phyloP scores from a whole-genome alignment of 1,140 invertebrate genomes.

The Neodiprion virginianus region DNA sequence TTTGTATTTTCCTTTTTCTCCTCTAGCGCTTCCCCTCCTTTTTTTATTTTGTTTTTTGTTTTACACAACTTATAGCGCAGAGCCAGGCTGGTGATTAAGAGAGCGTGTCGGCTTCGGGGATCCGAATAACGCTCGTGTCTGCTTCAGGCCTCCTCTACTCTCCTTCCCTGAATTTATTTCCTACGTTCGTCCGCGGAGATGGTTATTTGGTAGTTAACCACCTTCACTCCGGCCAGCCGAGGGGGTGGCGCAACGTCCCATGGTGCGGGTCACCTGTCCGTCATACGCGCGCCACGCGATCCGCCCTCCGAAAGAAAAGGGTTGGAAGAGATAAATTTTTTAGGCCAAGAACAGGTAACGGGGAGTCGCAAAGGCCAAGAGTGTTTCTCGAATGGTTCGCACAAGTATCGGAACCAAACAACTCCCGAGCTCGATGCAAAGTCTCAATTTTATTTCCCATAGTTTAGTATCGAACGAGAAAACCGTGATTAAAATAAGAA shows the following conservation, averaged over 20 bases:
- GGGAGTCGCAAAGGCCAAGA: too few species aligned
- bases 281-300: background rate
- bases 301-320: too few species aligned
- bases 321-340: too few species aligned
- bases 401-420: too few species aligned
- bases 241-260: background rate
- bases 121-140: background rate
- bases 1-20: slow-evolving; percentile 26
- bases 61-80: slow-evolving; percentile 27
- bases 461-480: too few species aligned
- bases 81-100: slow-evolving; percentile 51
- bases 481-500: too few species aligned
- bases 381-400: too few species aligned
- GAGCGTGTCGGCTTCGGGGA: slow-evolving; percentile 18
- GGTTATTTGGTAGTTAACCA: slow-evolving; percentile 1
- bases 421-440: too few species aligned
- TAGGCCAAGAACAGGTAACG: too few species aligned
- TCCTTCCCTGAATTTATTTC: background rate
- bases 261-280: background rate
- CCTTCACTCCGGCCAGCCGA: background rate
- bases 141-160: background rate
- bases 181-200: background rate
- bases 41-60: slow-evolving; percentile 21
- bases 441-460: too few species aligned
- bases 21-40: slow-evolving; percentile 18